Conservation (phyloP, 1,140 invertebrate species). For the Apocrypta bakeri region DNA sequence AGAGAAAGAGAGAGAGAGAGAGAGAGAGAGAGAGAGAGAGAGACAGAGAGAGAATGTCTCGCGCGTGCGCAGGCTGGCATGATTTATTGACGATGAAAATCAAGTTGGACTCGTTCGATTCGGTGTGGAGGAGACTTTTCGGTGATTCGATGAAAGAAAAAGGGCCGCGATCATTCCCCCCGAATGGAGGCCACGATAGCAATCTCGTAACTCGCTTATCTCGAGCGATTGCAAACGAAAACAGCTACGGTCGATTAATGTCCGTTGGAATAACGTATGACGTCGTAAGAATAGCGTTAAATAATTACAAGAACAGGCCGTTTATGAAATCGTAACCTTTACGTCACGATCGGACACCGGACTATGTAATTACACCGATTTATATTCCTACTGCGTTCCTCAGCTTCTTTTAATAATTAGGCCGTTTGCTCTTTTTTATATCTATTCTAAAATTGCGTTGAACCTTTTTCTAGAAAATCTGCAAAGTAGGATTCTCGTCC, state of each 20-base stretch:
- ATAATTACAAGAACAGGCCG: not conserved
- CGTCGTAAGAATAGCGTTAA: no score
- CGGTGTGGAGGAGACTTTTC: constrained; percentile 18
- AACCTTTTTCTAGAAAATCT: constrained; percentile 22
- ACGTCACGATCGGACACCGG: not conserved
- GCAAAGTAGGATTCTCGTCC: not conserved
- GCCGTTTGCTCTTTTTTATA: constrained; percentile 27
- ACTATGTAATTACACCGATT: constrained; percentile 29
- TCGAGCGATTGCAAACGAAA: not conserved
- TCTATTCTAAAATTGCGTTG: constrained; percentile 11
- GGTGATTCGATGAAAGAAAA: constrained; percentile 29
- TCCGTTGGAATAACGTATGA: not conserved
- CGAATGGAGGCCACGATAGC: not conserved
- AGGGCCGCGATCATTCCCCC: not conserved
- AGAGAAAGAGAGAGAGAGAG: not conserved
- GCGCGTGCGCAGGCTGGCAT: not conserved
- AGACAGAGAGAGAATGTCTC: not conserved
- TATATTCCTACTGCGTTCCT: constrained; percentile 14
- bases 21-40: not conserved
- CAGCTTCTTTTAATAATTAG: constrained; percentile 25
- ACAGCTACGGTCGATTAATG: not conserved
- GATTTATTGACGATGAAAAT: constrained; percentile 50
- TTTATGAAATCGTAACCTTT: not conserved
- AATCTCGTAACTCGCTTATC: not conserved
- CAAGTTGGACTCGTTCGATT: constrained; percentile 36